Conservation (phyloP, 2,797 vertebrate species). For the Gallinago solitaria region DNA sequence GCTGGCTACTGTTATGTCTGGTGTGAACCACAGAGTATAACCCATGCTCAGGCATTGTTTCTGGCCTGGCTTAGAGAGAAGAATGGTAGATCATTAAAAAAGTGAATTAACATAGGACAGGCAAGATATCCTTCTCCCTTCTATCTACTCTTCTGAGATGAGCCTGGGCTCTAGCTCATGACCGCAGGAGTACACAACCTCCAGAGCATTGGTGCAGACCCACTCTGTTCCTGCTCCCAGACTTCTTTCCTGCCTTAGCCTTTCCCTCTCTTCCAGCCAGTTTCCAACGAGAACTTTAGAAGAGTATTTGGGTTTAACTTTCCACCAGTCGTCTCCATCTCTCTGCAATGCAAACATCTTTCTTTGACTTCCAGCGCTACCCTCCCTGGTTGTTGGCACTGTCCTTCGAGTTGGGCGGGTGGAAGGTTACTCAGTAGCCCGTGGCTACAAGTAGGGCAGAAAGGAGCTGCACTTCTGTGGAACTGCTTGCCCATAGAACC, state of each 20-base stretch:
- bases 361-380: background rate
- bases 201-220: background rate
- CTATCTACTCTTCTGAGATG: background rate
- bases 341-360: background rate
- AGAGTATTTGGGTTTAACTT: slow-evolving; percentile 37
- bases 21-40: background rate
- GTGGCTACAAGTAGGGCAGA: background rate
- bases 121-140: background rate
- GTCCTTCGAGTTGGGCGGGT: background rate
- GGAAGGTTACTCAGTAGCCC: background rate
- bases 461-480: background rate
- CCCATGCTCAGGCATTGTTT: background rate
- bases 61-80: background rate
- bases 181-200: background rate
- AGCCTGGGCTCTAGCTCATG: background rate
- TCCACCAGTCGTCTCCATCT: background rate
- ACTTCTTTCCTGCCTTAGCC: slow-evolving; percentile 23
- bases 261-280: slow-evolving; percentile 61
- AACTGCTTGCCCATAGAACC: background rate
- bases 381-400: background rate
- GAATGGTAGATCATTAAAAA: background rate
- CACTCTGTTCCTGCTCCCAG: background rate
- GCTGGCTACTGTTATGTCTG: too few species aligned
- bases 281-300: slow-evolving; percentile 54
- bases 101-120: background rate